phyloP scores from a whole-genome alignment of 2,888 invertebrate species.

The Tyria jacobaeae region DNA sequence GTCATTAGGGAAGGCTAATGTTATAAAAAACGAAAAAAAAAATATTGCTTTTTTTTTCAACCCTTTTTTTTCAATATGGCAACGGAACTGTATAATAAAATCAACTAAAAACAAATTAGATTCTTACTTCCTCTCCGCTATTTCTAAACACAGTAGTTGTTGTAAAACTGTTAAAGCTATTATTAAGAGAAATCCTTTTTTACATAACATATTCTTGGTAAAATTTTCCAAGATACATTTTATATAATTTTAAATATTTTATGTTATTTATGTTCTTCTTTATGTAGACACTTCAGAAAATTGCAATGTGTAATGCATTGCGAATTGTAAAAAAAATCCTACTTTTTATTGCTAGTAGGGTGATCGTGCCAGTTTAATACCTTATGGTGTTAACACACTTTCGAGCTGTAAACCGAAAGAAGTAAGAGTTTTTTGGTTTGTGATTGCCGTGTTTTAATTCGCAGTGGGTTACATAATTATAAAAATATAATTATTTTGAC shows the following conservation, averaged over 20 bases:
- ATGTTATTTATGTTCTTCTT: not conserved
- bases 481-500: no score
- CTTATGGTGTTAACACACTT: not conserved
- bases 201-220: slow-evolving; percentile 10
- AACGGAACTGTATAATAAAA: not conserved
- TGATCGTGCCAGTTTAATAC: not conserved
- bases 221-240: not conserved
- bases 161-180: slow-evolving; percentile 3
- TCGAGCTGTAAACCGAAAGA: no score
- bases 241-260: slow-evolving; percentile 1
- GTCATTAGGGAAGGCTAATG: no score
- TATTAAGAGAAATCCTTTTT: slow-evolving; percentile 1
- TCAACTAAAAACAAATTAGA: not conserved
- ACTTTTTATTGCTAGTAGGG: not conserved
- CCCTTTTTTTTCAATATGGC: not conserved
- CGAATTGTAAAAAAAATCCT: slow-evolving; percentile 11
- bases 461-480: no score
- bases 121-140: slow-evolving; percentile 1
- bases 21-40: no score
- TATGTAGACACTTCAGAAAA: slow-evolving; percentile 1
- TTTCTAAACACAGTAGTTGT: not conserved
- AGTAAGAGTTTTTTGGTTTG: no score
- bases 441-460: no score
- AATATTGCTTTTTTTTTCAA: not conserved
- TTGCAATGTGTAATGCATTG: not conserved